Evolutionary conservation across 92 coral and sea anemone genomes (phyloP).

Genomic region (Virgularia gustaviana): DNA sequence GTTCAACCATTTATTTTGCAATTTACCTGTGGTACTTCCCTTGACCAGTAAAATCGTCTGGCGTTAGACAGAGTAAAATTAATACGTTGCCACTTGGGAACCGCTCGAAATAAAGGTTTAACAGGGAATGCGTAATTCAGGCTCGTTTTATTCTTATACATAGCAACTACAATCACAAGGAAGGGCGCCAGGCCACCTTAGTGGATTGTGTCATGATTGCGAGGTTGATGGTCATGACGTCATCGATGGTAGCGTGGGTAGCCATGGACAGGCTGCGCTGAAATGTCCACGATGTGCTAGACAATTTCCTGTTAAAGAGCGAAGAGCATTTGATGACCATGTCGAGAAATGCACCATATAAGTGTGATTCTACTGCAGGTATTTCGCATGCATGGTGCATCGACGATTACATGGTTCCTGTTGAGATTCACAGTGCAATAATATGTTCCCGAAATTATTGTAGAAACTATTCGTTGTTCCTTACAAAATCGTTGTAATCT

Average conservation of each 20-base stretch:
- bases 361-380: too few relatives aligned
- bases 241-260: constrained; percentile 7
- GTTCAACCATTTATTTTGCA: too few relatives aligned
- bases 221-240: constrained; percentile 17
- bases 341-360: constrained; percentile 30
- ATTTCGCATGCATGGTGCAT: too few relatives aligned
- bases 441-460: too few relatives aligned
- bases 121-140: not conserved
- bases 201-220: constrained; percentile 24
- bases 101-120: not conserved
- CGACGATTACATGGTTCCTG: too few relatives aligned
- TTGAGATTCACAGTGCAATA: too few relatives aligned
- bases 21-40: too few relatives aligned
- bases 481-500: too few relatives aligned
- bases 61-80: too few relatives aligned
- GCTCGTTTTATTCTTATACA: not conserved
- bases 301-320: not conserved
- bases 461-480: too few relatives aligned
- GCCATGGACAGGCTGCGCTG: not conserved
- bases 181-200: constrained; percentile 13
- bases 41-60: too few relatives aligned
- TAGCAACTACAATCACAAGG: constrained; percentile 16
- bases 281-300: constrained; percentile 30
- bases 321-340: constrained; percentile 21
- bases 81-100: too few relatives aligned